Evolutionary conservation across 2,888 invertebrate species (phyloP).

Genomic region (Cheilosia vernalis): DNA sequence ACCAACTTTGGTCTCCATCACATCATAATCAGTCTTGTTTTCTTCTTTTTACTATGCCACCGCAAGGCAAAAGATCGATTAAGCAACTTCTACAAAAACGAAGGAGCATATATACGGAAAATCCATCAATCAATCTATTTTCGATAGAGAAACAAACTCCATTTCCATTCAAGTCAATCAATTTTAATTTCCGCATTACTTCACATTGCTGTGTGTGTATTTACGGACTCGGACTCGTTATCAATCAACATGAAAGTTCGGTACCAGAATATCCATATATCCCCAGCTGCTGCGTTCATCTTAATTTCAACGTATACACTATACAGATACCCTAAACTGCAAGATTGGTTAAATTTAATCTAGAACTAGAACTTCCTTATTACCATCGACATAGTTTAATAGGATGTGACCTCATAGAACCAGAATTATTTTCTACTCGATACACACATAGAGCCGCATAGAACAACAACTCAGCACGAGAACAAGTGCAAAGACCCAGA

Average conservation of each 20-base stretch:
- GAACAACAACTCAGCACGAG: conserved; percentile 31
- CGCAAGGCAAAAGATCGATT: not conserved
- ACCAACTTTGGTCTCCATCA: too few relatives aligned
- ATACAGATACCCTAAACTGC: conserved; percentile 55
- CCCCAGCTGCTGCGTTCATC: not conserved
- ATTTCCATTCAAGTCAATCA: conserved; percentile 45
- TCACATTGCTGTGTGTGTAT: not conserved
- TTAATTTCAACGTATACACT: conserved; percentile 37
- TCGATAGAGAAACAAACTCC: conserved; percentile 11
- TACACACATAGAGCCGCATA: not conserved
- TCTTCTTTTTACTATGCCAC: too few relatives aligned
- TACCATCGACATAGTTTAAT: conserved; percentile 65
- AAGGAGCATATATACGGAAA: not conserved
- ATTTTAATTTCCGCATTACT: conserved; percentile 56
- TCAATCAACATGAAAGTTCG: conserved; percentile 4
- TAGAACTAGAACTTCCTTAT: conserved; percentile 69
- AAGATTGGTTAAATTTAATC: conserved; percentile 53
- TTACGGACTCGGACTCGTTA: not conserved
- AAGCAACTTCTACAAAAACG: not conserved
- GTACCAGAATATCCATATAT: conserved; percentile 8
- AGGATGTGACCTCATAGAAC: conserved; percentile 73
- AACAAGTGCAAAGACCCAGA: conserved; percentile 75
- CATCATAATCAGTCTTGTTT: too few relatives aligned
- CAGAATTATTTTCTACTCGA: conserved; percentile 42
- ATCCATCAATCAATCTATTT: conserved; percentile 23